Base-by-base conservation (phyloP, 2,888 invertebrate genomes). In the Callyntrura sp. region DNA sequence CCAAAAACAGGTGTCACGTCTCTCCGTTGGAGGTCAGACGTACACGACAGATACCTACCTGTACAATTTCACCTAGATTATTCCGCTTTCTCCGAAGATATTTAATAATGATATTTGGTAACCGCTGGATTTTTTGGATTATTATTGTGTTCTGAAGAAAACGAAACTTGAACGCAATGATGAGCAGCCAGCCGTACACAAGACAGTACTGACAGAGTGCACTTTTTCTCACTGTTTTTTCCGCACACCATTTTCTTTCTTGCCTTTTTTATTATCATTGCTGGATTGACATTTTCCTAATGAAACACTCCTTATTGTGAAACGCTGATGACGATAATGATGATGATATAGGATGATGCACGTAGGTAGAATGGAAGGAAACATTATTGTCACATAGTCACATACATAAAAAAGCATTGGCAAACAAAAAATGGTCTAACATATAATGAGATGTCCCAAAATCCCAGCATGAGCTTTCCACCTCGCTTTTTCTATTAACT, bases 281-380 rank as follows among this genome's bases (percentile, higher is more conserved):
- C 12, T 1, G 28, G 82, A 88, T 88, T 88, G 88, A 83, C 88
- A 88, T 83, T 88, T 88, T 83, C 88, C 28, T 88, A 88, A 88
- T 83, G 88, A 88, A 88, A 83, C 81, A 45, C 23, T 81, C 62
- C 62, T 35, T 35, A 35, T 35, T 81, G 81, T 35, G 48, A 81
- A 60, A 28, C 35, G 81, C 17, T 62, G 35, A 35, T 57, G 25
- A 11, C 17, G 45, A 28, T 43, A 70, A 70, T 25, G 55, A 55
- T 17, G 25, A 14, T 20, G 23, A 20, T 73, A n/a, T 12, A 9
- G 9, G 28, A 35, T 23, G 20, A 81, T 23, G 57, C 51, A 78
- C 28, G 78, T 82, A 65, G 73, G 43, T 43, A 84, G 43, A 20
- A 23, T 4, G 45, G 17, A 82, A 43, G 45, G 9, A 17, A 35